Percentiles rank a stretch among this genome's conserved stretches.
These are phyloP conservation scores for Caranx melampygus DNA, from an alignment of 2,113 vertebrate species.

Conservation along the genomic window DNA sequence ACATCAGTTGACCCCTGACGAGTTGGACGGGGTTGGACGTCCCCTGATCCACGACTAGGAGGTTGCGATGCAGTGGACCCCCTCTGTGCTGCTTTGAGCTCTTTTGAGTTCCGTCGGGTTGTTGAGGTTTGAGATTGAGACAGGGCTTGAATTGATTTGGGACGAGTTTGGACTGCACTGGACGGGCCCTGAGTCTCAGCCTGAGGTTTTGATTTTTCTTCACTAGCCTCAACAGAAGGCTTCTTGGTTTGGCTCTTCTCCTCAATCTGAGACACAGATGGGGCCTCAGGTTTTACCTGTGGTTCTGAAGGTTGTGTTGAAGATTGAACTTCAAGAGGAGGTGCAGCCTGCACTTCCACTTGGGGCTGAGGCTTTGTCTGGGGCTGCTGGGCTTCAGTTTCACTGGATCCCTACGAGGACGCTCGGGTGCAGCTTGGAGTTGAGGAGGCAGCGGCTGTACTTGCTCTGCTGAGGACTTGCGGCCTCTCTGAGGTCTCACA, in stretches of 20 bases:
- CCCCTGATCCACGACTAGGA: slow-evolving; percentile 41
- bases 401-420: slow-evolving; percentile 57
- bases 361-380: slow-evolving; percentile 44
- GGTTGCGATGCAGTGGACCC: slow-evolving; percentile 54
- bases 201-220: slow-evolving; percentile 49
- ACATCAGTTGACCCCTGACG: slow-evolving; percentile 61
- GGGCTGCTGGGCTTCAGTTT: slow-evolving; percentile 56
- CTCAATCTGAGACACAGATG: slow-evolving; percentile 42
- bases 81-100: slow-evolving; percentile 59
- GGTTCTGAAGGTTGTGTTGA: slow-evolving; percentile 38
- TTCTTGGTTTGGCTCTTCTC: slow-evolving; percentile 26
- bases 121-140: slow-evolving; percentile 41
- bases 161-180: slow-evolving; percentile 49
- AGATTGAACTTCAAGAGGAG: slow-evolving; percentile 25
- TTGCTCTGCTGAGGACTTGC: slow-evolving; percentile 64
- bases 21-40: slow-evolving; percentile 42
- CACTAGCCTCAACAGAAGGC: slow-evolving; percentile 11
- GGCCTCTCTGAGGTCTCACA: slow-evolving; percentile 75
- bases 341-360: slow-evolving; percentile 31
- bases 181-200: slow-evolving; percentile 37
- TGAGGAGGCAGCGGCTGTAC: slow-evolving; percentile 49
- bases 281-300: slow-evolving; percentile 39
- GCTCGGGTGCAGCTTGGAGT: slow-evolving; percentile 56
- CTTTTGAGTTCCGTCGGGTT: slow-evolving; percentile 64
- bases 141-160: slow-evolving; percentile 64